These are phyloP conservation scores for Cervus canadensis DNA, from an alignment of 2,113 vertebrate genomes.

Conservation along the genomic window DNA sequence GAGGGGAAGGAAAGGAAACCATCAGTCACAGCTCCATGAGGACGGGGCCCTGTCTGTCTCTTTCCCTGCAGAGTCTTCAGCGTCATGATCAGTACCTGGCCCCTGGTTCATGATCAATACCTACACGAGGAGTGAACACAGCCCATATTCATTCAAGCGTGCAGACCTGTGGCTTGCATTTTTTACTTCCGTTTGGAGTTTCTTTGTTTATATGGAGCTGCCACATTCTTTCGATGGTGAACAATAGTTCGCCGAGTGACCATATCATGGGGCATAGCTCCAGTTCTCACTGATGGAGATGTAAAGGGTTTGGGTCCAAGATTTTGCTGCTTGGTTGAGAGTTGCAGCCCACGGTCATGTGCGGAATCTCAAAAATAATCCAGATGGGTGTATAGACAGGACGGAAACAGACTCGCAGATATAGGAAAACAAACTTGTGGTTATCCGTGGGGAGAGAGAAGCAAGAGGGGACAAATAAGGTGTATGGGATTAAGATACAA, in stretches of 20 bases:
- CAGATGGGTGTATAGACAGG: not conserved
- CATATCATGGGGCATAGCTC: accelerated
- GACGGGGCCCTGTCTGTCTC: not conserved
- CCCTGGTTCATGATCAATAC: not conserved
- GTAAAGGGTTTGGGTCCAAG: not conserved
- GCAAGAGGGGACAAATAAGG: not conserved
- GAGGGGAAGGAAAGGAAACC: not conserved
- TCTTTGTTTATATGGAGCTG: accelerated
- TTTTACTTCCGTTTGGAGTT: accelerated
- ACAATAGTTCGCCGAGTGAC: accelerated
- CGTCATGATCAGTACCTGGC: accelerated
- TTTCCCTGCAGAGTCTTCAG: not conserved
- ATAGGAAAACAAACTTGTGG: not conserved
- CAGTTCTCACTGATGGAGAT: not conserved
- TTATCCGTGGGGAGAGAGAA: not conserved
- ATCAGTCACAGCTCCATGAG: accelerated
- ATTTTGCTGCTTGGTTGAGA: not conserved
- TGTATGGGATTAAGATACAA: not conserved
- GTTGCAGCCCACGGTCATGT: not conserved
- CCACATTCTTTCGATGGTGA: not conserved
- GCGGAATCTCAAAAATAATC: not conserved
- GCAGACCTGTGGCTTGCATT: accelerated
- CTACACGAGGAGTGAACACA: accelerated
- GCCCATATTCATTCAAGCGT: not conserved
- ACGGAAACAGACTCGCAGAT: not conserved